Evolutionary conservation across 2,888 invertebrate species (phyloP).

Genomic region (Mimas tiliae): DNA sequence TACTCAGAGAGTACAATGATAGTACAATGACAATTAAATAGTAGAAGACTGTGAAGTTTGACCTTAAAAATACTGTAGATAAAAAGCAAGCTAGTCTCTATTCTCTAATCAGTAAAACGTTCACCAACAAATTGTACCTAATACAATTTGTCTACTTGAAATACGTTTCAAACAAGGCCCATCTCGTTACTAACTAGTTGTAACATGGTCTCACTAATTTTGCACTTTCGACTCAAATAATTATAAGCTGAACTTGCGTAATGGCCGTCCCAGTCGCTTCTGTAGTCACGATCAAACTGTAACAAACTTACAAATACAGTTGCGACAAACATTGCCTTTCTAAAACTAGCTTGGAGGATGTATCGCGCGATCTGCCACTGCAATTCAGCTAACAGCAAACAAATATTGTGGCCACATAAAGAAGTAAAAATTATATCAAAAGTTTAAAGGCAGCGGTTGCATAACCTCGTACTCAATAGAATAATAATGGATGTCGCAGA

Average conservation of each 20-base stretch:
- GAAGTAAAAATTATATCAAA: slow-evolving; percentile 83
- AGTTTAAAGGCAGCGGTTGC: slow-evolving; percentile 77
- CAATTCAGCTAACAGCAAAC: slow-evolving; percentile 32
- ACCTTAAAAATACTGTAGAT: neutral
- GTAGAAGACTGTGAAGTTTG: neutral
- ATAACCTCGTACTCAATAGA: slow-evolving; percentile 81
- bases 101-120: neutral
- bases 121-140: neutral
- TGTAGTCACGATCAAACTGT: slow-evolving; percentile 77
- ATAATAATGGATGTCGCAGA: slow-evolving; percentile 81
- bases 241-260: slow-evolving; percentile 76
- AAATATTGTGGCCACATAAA: slow-evolving; percentile 57
- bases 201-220: slow-evolving; percentile 62
- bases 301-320: slow-evolving; percentile 49
- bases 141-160: neutral
- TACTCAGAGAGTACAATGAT: too few relatives aligned
- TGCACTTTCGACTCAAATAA: slow-evolving; percentile 79
- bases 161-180: neutral
- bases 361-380: slow-evolving; percentile 36
- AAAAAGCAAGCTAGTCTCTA: neutral
- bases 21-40: too few relatives aligned
- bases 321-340: slow-evolving; percentile 35
- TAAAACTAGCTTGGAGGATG: slow-evolving; percentile 38
- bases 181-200: neutral
- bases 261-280: slow-evolving; percentile 69